These are phyloP conservation scores for Chondrosia reniformis DNA, from an alignment of 37 sponge, comb jelly and placozoan species.

Conservation along the genomic window DNA sequence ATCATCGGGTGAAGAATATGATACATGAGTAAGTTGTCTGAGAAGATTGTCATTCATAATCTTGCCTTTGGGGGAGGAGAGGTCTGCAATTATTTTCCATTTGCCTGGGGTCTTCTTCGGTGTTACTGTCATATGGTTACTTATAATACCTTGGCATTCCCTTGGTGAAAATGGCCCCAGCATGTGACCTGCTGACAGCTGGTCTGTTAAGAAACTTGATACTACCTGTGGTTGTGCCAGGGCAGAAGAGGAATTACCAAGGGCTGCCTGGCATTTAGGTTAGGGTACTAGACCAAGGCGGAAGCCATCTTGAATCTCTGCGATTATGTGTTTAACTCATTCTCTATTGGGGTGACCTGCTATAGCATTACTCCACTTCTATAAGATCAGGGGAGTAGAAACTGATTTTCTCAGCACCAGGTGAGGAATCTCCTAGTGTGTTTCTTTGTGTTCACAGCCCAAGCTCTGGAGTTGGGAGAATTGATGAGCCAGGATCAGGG, in stretches of 20 bases:
- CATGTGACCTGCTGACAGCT: constrained; percentile 17
- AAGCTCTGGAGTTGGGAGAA: constrained; percentile 8
- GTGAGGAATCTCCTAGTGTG: neutral
- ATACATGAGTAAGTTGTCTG: constrained; percentile 8
- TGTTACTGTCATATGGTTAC: constrained; percentile 17
- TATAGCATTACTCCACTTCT: neutral
- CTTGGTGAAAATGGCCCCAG: constrained; percentile 17
- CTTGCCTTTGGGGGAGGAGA: neutral
- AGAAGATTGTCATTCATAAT: constrained; percentile 9
- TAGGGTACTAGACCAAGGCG: neutral
- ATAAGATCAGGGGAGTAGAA: neutral
- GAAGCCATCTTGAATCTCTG: neutral
- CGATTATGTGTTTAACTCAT: neutral
- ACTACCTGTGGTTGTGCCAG: constrained; percentile 26
- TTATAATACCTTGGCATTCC: neutral
- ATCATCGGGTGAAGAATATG: neutral
- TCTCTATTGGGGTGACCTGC: neutral
- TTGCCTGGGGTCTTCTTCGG: constrained; percentile 22
- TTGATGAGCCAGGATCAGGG: neutral
- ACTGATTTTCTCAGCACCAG: neutral
- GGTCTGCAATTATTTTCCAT: constrained; percentile 3
- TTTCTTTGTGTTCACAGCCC: neutral
- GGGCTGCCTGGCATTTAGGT: neutral
- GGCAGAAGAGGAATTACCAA: constrained; percentile 11
- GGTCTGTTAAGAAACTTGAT: neutral